Evolutionary conservation across 2,113 vertebrate species (phyloP), one percentile per base, ranked within the genome.

Genomic region (Amblyopsis rosae): DNA sequence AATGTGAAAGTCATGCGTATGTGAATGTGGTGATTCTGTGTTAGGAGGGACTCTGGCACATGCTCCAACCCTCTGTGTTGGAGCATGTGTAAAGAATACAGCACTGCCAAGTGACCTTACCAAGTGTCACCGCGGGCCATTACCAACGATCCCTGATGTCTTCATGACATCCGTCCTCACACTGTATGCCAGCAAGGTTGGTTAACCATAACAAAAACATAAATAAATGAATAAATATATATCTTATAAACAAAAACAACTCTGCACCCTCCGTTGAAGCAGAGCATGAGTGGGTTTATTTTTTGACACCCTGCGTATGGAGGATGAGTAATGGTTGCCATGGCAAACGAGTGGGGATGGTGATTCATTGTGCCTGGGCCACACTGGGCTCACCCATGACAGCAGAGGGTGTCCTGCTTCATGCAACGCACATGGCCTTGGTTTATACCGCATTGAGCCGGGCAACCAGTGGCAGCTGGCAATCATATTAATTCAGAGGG

Each of bases 251-350:
- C 48, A 51, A 69, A 45, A 67, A 74, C 51, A 49, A 11, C 35
- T 8, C 26, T 3, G 26, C 12, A 41, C 32, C 58, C 41, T 45
- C 13, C 5, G 6, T n/a, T 35, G 58, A 45, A 41, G 35, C 15
- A 10, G 41, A 59, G 26, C 12, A 12, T 1, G 13, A 45, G 12
- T 59, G 33, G 46, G 61, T 58, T 75, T 61, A 81, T 78, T 76
- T 53, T 12, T 51, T 70, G 75, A 79, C 70, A 61, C 55, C 6
- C 5, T 7, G 6, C 57, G 55, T 62, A 56, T 60, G 41, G 49
- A 76, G 49, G 65, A 69, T 57, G 62, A 82, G 62, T 67, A 73
- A 65, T 59, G 61, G 64, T 80, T 82, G 74, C 78, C 76, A 76
- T 79, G 63, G 70, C 56, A 72, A 66, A 62, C 76, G 76, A 80